Percentiles rank a stretch among this genome's conserved stretches.
Evolutionary conservation across 2,797 vertebrate species (phyloP).

Genomic region (Eulemur rubriventer): DNA sequence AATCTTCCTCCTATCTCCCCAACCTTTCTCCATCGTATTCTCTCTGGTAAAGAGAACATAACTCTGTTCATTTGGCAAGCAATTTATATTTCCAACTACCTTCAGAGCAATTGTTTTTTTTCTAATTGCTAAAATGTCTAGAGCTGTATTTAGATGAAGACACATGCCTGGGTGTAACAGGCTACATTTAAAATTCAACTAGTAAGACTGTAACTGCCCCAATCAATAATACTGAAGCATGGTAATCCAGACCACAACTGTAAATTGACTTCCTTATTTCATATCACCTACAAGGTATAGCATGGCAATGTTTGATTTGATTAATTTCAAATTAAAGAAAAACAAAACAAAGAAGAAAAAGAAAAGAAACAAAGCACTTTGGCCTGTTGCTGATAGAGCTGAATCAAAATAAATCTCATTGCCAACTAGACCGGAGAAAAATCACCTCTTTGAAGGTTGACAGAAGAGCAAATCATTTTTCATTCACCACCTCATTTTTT

Average conservation of each 20-base stretch:
- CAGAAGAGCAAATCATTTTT: conserved; percentile 55
- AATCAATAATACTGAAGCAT: background rate
- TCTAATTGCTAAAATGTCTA: conserved; percentile 42
- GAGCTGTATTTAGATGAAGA: conserved; percentile 48
- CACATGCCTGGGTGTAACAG: background rate
- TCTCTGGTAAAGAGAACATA: background rate
- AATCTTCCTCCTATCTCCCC: background rate
- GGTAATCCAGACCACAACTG: background rate
- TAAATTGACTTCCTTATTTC: conserved; percentile 35
- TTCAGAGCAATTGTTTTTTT: conserved; percentile 55
- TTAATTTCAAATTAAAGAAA: conserved; percentile 68
- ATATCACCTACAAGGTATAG: background rate
- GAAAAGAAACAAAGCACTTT: background rate
- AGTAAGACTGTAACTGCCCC: background rate
- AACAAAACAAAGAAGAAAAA: background rate
- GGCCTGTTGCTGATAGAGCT: background rate
- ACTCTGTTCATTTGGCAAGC: conserved; percentile 39
- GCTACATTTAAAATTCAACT: conserved; percentile 20
- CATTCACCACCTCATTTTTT: conserved; percentile 24
- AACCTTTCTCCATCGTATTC: background rate
- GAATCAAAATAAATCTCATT: conserved; percentile 51
- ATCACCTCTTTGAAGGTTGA: conserved; percentile 43
- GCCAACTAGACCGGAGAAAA: background rate
- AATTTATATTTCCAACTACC: background rate
- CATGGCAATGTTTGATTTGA: background rate